A percentile compares a stretch with the other conserved stretches of the same genome.
Conservation (phyloP, 2,888 invertebrate species). For the Lasioglossum lativentre region DNA sequence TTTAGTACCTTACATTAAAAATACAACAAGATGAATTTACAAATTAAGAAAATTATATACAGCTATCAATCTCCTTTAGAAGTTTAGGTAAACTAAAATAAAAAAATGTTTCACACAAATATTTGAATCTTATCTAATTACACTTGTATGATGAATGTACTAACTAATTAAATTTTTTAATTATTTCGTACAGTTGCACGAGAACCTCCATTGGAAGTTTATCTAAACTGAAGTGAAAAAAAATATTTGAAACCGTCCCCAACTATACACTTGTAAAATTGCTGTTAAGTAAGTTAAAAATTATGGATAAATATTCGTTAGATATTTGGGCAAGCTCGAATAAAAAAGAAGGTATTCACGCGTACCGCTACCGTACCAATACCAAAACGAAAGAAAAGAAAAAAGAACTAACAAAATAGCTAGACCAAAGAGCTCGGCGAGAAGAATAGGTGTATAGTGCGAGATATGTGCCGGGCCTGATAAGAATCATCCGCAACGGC, state of each 20-base stretch:
- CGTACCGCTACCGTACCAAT: too few relatives aligned
- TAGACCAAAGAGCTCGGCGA: not conserved
- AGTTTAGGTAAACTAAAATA: too few relatives aligned
- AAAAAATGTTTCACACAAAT: too few relatives aligned
- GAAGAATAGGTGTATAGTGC: not conserved
- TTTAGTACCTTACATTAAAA: not conserved
- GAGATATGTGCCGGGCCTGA: not conserved
- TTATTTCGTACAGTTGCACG: too few relatives aligned
- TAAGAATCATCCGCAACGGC: slow-evolving; percentile 30
- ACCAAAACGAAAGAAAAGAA: not conserved
- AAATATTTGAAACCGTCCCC: not conserved
- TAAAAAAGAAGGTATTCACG: not conserved
- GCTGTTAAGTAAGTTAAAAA: not conserved
- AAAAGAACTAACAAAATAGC: not conserved
- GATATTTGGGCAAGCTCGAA: not conserved
- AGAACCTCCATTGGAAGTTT: not conserved
- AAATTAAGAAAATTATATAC: not conserved
- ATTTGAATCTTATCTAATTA: too few relatives aligned
- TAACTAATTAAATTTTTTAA: too few relatives aligned
- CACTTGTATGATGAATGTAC: too few relatives aligned
- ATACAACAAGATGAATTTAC: not conserved
- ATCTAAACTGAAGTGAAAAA: not conserved
- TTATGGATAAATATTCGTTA: not conserved
- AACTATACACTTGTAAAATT: not conserved
- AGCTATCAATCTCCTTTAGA: not conserved